Evolutionary conservation across 1,140 invertebrate genomes (phyloP).

Genomic region (Caenorhabditis briggsae): DNA sequence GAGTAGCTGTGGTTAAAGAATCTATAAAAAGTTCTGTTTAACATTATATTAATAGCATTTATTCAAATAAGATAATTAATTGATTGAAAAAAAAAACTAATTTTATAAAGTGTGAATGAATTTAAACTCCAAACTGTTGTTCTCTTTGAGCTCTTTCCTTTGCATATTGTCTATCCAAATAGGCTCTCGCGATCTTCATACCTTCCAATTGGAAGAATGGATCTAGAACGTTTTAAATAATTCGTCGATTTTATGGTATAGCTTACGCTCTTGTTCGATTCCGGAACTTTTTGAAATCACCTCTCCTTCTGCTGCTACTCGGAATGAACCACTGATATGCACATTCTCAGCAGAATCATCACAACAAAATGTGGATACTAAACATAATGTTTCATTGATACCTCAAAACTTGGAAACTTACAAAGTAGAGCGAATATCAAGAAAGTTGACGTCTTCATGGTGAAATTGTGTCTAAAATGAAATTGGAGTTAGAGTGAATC

Average conservation of each 20-base stretch:
- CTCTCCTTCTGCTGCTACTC: slow-evolving; percentile 21
- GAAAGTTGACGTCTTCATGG: background rate
- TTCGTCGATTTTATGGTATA: background rate
- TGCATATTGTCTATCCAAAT: slow-evolving; percentile 42
- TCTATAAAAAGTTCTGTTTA: background rate
- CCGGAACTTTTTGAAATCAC: background rate
- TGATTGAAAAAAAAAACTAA: background rate
- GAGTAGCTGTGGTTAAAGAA: slow-evolving; percentile 26
- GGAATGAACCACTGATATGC: slow-evolving; percentile 37
- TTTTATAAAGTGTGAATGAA: too few species aligned
- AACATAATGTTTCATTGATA: background rate
- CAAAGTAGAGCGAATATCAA: background rate
- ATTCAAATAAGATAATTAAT: background rate
- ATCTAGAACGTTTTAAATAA: background rate
- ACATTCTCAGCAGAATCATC: slow-evolving; percentile 41
- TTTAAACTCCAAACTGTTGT: slow-evolving; percentile 22
- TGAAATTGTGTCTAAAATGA: background rate
- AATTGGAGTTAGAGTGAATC: background rate
- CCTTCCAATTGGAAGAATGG: slow-evolving; percentile 36
- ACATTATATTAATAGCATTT: background rate
- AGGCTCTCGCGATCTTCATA: slow-evolving; percentile 38
- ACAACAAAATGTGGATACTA: background rate
- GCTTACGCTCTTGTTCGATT: slow-evolving; percentile 6
- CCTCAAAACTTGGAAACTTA: background rate
- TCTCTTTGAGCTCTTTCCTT: slow-evolving; percentile 12